phyloP scores from a whole-genome alignment of 2,888 invertebrate species.

The Cataglyphis rosenhaueri region DNA sequence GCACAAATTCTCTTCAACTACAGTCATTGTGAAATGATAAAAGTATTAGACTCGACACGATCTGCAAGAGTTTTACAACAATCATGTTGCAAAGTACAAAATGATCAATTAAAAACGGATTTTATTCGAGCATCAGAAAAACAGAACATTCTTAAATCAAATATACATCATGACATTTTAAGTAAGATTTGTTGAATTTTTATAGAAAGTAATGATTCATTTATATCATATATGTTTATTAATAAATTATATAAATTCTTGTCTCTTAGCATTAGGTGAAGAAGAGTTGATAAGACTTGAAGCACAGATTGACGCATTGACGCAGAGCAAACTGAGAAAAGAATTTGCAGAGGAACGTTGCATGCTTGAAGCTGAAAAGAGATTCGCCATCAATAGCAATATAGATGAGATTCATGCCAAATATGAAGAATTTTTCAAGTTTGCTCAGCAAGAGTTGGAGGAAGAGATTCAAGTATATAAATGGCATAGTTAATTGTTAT shows the following conservation, averaged over 20 bases:
- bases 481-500: conserved; percentile 6
- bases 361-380: conserved; percentile 77
- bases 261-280: conserved; percentile 71
- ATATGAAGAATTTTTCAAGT: conserved; percentile 68
- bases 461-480: conserved; percentile 71
- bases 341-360: conserved; percentile 70
- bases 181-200: conserved; percentile 57
- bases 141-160: conserved; percentile 69
- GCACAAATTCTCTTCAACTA: conserved; percentile 74
- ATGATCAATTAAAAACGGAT: conserved; percentile 71
- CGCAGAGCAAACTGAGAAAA: conserved; percentile 65
- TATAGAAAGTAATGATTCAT: neutral
- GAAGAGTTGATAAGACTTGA: conserved; percentile 69
- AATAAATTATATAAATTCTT: neutral
- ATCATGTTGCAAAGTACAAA: conserved; percentile 74
- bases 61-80: conserved; percentile 66
- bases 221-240: neutral
- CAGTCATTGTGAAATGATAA: conserved; percentile 68
- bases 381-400: conserved; percentile 67
- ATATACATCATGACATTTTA: conserved; percentile 76
- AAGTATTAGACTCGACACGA: conserved; percentile 70
- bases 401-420: conserved; percentile 63
- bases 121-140: conserved; percentile 60
- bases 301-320: conserved; percentile 67
- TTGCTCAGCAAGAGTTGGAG: conserved; percentile 67